Evolutionary conservation across 2,797 vertebrate species (phyloP).

Genomic region (Capromys pilorides): DNA sequence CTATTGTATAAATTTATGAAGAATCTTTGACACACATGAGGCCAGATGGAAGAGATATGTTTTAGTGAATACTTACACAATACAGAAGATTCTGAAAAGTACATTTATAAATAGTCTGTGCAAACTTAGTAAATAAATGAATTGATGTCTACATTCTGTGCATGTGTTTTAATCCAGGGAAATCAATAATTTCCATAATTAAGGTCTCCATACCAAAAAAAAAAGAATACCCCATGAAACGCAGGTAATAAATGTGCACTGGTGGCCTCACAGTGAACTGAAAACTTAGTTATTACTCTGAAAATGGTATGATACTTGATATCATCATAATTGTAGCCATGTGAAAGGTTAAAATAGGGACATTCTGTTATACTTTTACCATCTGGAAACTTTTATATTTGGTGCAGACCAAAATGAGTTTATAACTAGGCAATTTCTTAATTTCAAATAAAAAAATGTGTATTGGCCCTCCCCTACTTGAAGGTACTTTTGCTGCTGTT

Average conservation of each 20-base stretch:
- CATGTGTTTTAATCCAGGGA: not conserved
- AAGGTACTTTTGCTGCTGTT: not conserved
- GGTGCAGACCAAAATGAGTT: not conserved
- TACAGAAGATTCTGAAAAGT: not conserved
- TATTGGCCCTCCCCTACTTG: not conserved
- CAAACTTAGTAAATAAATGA: not conserved
- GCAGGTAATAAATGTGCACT: not conserved
- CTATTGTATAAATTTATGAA: slow-evolving; percentile 3
- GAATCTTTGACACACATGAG: slow-evolving; percentile 11
- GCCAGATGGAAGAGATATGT: slow-evolving; percentile 47
- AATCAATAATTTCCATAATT: not conserved
- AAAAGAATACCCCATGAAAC: not conserved
- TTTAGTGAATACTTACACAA: not conserved
- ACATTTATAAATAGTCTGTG: slow-evolving; percentile 22
- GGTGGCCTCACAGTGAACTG: not conserved
- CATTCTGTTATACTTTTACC: not conserved
- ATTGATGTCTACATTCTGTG: not conserved
- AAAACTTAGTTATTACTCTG: not conserved
- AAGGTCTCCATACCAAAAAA: not conserved
- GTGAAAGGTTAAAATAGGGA: not conserved
- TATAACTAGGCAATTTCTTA: not conserved
- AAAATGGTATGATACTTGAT: not conserved
- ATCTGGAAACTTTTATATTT: slow-evolving; percentile 13
- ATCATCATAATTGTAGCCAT: not conserved
- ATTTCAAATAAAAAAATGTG: not conserved